Evolutionary conservation across 1,140 invertebrate genomes (phyloP), one percentile per base, ranked within the genome.

Genomic region (Chlorops oryzae): DNA sequence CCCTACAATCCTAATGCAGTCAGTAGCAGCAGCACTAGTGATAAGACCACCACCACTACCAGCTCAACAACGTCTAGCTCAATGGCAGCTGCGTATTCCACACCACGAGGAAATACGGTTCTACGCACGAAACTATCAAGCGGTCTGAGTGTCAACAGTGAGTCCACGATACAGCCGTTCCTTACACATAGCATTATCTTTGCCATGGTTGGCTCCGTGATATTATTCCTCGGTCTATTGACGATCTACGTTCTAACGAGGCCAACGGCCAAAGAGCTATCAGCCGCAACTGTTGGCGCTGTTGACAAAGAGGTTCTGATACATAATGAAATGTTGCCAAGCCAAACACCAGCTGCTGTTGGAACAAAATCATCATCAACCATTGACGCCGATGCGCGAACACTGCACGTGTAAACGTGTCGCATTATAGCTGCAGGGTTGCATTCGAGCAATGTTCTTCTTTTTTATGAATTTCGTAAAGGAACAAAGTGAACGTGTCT

Each of bases 401-500:
- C 51, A 21, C 37, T 56, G 45, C 54, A 56, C 22, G 54, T 56
- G 35, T 56, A 56, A 56, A 38, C 28, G 37, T 21, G n/a, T n/a
- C n/a, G n/a, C n/a, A n/a, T n/a, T n/a, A n/a, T n/a, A n/a, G 9
- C 15, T 32, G 28, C 28, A 9, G 9, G 15, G 9, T 32, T 32
- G 9, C 28, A 15, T 15, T 32, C 15, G 28, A 32, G 28, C 28
- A 32, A 9, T 32, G 9, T 15, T 32, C 15, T 32, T 9, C 9
- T 32, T n/a, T n/a, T n/a, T n/a, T n/a, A n/a, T n/a, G n/a, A n/a
- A n/a, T n/a, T n/a, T n/a, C n/a, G n/a, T n/a, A n/a, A n/a, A n/a
- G n/a, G n/a, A n/a, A n/a, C n/a, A n/a, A n/a, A n/a, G n/a, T n/a
- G n/a, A n/a, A n/a, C n/a, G n/a, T n/a, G n/a, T n/a, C n/a, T n/a